Percentiles rank a stretch among this genome's conserved stretches.
Conservation (phyloP, 2,797 vertebrate genomes). For the Fratercula arctica region DNA sequence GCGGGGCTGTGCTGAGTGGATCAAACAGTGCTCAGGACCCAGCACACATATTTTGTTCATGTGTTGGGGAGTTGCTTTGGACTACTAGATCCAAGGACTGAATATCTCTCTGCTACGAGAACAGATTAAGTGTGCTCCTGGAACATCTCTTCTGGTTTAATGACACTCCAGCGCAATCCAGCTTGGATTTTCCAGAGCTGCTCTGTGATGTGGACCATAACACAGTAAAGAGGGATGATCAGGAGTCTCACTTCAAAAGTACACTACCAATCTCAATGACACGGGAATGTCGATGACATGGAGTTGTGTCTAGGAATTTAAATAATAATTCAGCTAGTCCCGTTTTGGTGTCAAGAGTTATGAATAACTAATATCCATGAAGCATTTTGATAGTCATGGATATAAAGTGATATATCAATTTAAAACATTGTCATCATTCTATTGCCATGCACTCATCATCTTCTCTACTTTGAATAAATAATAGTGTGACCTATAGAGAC, state of each 20-base stretch:
- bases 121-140: not conserved
- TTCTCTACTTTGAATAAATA: not conserved
- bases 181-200: not conserved
- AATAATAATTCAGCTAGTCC: not conserved
- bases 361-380: not conserved
- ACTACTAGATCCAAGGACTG: not conserved
- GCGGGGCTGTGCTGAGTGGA: not conserved
- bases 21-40: not conserved
- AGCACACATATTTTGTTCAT: not conserved
- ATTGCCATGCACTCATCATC: not conserved
- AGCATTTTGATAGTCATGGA: not conserved
- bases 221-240: not conserved
- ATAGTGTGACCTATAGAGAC: not conserved
- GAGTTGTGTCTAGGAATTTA: not conserved
- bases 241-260: not conserved
- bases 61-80: not conserved
- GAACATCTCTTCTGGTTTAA: not conserved
- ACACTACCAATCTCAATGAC: not conserved
- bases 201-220: not conserved
- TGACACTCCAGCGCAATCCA: not conserved
- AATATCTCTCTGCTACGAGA: rapidly evolving
- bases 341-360: not conserved
- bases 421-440: not conserved
- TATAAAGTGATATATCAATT: not conserved
- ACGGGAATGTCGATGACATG: not conserved